Evolutionary conservation across 2,888 invertebrate genomes (phyloP), one percentile per base, ranked within the genome.

Genomic region (Julus scanicus): DNA sequence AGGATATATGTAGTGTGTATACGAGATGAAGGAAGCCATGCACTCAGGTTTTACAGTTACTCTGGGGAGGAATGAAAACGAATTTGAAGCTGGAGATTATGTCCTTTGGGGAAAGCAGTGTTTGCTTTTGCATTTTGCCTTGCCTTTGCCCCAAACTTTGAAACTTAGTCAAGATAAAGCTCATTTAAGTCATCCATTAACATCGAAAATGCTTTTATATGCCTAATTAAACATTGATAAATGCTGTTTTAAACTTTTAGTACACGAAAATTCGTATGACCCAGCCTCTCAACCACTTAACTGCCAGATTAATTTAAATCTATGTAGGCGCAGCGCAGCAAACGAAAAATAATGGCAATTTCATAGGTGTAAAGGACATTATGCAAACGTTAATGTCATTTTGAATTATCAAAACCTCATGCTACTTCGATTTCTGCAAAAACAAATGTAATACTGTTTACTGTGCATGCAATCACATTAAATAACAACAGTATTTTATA

Each of bases 171-270:
- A 84, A 44, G 84, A 84, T 84, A 84, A 84, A 44, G 48, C 84
- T 84, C 84, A 44, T 84, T 84, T 84, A 48, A 84, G 40, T 84
- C 84, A 40, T 44, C 84, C 84, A 84, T 84, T 84, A 84, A 84
- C 84, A 84, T 84, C 48, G 84, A 48, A 84, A 84, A 48, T 48
- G 84, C 84, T 84, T 84, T 84, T 84, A 48, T 48, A 84, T 84
- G 84, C 84, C 84, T 84, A 84, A 84, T 84, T 84, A 84, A 84
- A 84, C 84, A 84, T 84, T 84, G 84, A 84, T 84, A 84, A 84
- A 84, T 84, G 84, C 48, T 84, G 48, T 44, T 84, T 84, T 48
- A 84, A 84, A 71, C 71, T 71, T 71, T 71, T 71, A 71, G 71
- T 29, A 9, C 71, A 29, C 71, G 29, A 71, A 29, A 71, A 71